Percentiles rank a stretch among this genome's conserved stretches.
Conservation (phyloP, 2,888 invertebrate species). For the Tenthredo mesomela region DNA sequence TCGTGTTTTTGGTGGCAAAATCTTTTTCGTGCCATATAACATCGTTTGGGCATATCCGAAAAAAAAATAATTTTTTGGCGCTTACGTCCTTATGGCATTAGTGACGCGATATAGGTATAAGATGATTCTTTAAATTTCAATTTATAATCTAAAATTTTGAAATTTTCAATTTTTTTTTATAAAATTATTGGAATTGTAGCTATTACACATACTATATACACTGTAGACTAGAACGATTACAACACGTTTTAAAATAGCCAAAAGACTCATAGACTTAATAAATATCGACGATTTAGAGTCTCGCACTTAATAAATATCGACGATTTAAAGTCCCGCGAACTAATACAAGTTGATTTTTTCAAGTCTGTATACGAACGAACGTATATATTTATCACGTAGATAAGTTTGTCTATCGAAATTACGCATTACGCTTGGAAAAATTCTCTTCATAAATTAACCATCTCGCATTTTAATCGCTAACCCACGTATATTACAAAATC, state of each 20-base stretch:
- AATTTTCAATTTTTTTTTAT: neutral
- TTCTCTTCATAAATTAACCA: neutral
- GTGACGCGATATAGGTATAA: no score
- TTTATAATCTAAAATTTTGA: neutral
- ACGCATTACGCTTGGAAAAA: neutral
- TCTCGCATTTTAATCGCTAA: neutral
- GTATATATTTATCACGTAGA: neutral
- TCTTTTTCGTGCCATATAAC: no score
- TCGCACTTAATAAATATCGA: neutral
- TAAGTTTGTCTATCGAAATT: neutral
- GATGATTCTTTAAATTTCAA: neutral
- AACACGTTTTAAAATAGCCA: slow-evolving; percentile 15
- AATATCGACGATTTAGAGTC: neutral
- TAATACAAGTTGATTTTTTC: neutral
- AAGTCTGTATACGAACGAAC: neutral
- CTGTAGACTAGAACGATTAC: neutral
- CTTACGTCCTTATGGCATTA: no score
- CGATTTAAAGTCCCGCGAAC: neutral
- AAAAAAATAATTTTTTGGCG: no score
- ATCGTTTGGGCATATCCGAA: no score
- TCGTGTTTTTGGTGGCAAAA: no score
- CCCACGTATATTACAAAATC: neutral
- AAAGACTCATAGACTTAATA: slow-evolving; percentile 31
- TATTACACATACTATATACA: neutral
- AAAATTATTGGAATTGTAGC: neutral